These are phyloP conservation scores for Athene noctua DNA, from an alignment of 2,113 vertebrate genomes.

Conservation along the genomic window DNA sequence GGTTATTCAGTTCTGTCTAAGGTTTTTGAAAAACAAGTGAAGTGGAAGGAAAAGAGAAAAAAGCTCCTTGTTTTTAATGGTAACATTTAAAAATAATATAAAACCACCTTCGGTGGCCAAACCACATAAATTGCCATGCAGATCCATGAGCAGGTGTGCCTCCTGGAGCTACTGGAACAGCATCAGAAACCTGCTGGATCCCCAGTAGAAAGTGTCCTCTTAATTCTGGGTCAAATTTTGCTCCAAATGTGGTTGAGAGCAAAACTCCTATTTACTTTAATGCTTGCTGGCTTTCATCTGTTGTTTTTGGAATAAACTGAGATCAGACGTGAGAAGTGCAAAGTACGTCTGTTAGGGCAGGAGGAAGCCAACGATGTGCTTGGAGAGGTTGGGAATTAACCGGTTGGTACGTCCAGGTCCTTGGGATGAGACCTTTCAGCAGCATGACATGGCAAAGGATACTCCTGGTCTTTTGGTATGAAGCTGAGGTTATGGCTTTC, in stretches of 20 bases:
- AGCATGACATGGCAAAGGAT: rapidly evolving
- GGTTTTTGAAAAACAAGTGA: not conserved
- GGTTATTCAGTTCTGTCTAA: not conserved
- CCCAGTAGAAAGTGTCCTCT: conserved; percentile 22
- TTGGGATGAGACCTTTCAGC: not conserved
- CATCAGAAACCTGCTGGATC: conserved; percentile 58
- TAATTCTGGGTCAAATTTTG: conserved; percentile 55
- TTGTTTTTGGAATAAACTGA: conserved; percentile 19
- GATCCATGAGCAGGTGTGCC: conserved; percentile 65
- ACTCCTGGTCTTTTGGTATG: not conserved
- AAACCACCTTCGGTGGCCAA: conserved; percentile 38
- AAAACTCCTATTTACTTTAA: conserved; percentile 46
- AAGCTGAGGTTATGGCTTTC: not conserved
- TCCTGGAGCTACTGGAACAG: conserved; percentile 67
- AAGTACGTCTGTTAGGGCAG: not conserved
- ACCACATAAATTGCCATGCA: conserved; percentile 65
- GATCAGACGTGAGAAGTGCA: conserved; percentile 10
- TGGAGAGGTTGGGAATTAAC: not conserved
- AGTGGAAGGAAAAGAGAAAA: not conserved
- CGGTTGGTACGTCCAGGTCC: not conserved
- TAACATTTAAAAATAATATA: not conserved
- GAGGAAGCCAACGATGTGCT: not conserved
- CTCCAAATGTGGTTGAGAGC: conserved; percentile 53
- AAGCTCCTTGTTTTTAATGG: conserved; percentile 5
- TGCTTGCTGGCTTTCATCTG: conserved; percentile 42